Evolutionary conservation across 2,113 vertebrate species (phyloP), one percentile per base, ranked within the genome.

Genomic region (Coturnix japonica): DNA sequence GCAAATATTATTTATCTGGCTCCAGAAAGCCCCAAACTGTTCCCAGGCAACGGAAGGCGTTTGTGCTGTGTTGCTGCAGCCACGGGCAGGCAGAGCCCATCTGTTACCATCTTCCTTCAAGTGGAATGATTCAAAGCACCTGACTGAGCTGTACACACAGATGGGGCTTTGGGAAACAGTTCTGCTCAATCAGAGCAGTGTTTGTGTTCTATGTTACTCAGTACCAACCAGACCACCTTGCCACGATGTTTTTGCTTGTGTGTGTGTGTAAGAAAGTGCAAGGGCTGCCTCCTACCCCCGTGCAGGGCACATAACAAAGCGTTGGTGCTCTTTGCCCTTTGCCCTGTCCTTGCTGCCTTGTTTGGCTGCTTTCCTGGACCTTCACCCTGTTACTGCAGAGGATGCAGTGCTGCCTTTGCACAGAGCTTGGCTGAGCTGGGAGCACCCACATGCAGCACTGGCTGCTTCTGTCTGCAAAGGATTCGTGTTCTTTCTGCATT

Each of bases 141-240:
- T 43, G 49, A 65, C 49, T 31, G 4, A 13, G 11, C 9, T 47
- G 37, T 25, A 54, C 39, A 3, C 16, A 22, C 60, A 70, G 81
- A 35, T 13, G 51, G 31, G 25, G 12, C 79, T 39, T 61, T 64
- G 30, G 81, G 4, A 47, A 67, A 2, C 8, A 7, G 30, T 61
- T 60, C 22, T 44, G 77, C 89, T 90, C 41, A 22, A 19, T 16
- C 28, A 21, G 65, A 6, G 5, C 2, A 0, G 3, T 6, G 64
- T 47, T 57, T 0, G 0, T 5, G 81, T 51, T 33, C 71, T 13
- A 31, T 9, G 57, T 8, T 3, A 6, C 2, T 3, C 72, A 2
- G 54, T 11, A 7, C 0, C 0, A 18, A 9, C 4, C 43, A 6
- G 15, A 11, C 6, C 6, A 2, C 14, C 0, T 3, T 31, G 6